Evolutionary conservation across 2,113 vertebrate genomes (phyloP).

Genomic region (Columbina picui): DNA sequence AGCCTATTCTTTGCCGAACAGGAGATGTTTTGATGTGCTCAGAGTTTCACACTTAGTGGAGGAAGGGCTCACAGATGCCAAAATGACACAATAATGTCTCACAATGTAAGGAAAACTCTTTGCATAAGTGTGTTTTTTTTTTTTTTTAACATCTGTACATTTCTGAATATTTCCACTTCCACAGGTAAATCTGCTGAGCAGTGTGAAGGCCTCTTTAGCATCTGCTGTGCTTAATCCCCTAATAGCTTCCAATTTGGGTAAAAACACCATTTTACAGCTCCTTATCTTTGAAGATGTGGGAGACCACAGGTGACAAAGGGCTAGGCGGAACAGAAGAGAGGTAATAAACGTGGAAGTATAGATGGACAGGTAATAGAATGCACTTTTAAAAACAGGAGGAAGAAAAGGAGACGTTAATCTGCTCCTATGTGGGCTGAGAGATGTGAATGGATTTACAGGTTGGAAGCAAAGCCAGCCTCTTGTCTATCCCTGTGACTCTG

Average conservation of each 20-base stretch:
- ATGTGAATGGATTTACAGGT: not conserved
- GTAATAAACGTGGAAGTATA: not conserved
- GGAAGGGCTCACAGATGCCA: not conserved
- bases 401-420: not conserved
- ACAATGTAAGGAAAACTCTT: not conserved
- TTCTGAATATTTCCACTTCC: not conserved
- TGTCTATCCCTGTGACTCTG: not conserved
- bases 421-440: not conserved
- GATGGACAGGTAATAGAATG: not conserved
- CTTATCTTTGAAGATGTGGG: not conserved
- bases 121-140: not conserved
- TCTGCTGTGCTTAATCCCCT: not conserved
- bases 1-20: not conserved
- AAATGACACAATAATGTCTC: not conserved
- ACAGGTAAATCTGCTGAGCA: not conserved
- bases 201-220: not conserved
- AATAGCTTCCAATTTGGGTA: not conserved
- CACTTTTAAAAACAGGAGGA: not conserved
- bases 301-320: not conserved
- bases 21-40: fast-evolving
- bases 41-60: fast-evolving
- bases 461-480: not conserved
- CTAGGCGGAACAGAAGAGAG: not conserved
- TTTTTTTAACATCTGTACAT: not conserved
- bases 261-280: not conserved